Conservation (phyloP, 1,140 invertebrate species). For the Pseudomyrmex gracilis region DNA sequence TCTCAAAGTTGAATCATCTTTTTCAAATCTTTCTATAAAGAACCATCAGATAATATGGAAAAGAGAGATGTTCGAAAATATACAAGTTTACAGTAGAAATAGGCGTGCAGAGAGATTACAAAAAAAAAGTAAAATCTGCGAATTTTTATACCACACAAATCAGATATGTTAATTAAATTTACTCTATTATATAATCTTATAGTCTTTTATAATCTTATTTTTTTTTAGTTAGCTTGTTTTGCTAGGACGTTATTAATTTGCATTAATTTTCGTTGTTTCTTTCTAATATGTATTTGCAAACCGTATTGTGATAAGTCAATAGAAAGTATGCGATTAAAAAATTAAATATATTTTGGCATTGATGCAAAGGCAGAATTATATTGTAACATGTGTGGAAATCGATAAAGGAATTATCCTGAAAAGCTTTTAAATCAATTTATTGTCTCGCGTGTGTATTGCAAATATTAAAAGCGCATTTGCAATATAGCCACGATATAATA, state of each 20-base stretch:
- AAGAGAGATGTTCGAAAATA: no score
- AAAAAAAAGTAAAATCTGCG: no score
- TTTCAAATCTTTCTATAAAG: no score
- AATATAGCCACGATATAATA: constrained; percentile 17
- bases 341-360: constrained; percentile 16
- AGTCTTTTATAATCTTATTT: no score
- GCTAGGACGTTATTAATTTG: not conserved
- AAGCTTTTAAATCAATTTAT: constrained; percentile 62
- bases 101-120: no score
- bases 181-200: not conserved
- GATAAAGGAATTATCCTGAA: constrained; percentile 54
- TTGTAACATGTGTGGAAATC: constrained; percentile 32
- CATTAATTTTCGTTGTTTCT: not conserved
- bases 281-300: not conserved
- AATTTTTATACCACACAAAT: no score
- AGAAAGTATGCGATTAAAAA: constrained; percentile 1
- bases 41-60: no score
- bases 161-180: not conserved
- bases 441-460: constrained; percentile 41
- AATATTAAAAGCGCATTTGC: constrained; percentile 61
- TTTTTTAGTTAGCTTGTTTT: not conserved
- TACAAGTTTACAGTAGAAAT: no score
- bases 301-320: constrained; percentile 4
- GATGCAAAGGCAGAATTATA: constrained; percentile 1
- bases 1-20: no score